phyloP scores from a whole-genome alignment of 2,113 vertebrate species.

The Cygnus atratus region DNA sequence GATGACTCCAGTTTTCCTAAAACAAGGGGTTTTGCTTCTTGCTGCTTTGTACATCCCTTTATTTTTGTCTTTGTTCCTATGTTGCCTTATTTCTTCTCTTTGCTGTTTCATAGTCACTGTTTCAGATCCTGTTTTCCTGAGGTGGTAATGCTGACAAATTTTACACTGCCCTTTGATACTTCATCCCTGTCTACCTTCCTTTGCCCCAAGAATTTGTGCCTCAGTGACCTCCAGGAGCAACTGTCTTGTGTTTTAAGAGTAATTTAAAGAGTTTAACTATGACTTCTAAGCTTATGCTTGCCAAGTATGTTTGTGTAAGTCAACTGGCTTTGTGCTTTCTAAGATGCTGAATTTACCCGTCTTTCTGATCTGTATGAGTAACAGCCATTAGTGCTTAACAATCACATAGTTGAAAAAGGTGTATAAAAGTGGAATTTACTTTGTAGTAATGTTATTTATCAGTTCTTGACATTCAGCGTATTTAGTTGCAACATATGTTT shows the following conservation, averaged over 20 bases:
- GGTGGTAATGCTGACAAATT: background rate
- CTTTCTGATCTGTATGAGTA: background rate
- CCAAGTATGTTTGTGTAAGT: background rate
- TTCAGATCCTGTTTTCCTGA: background rate
- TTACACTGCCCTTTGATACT: background rate
- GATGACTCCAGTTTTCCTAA: background rate
- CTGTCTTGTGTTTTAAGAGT: background rate
- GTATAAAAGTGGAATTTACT: background rate
- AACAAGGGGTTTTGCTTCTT: background rate
- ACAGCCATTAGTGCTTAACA: background rate
- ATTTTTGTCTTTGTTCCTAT: background rate
- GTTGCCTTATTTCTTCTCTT: rapidly evolving
- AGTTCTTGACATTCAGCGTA: background rate
- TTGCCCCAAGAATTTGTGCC: background rate
- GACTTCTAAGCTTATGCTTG: background rate
- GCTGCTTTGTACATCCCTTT: background rate
- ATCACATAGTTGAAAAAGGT: background rate
- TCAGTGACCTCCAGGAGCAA: background rate
- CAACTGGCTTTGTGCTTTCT: background rate
- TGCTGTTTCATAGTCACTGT: background rate
- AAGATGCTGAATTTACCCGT: background rate
- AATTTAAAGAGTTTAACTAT: background rate
- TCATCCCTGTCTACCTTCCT: background rate
- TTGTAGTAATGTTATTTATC: background rate
- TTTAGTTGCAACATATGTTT: background rate